These are phyloP conservation scores for Drosophila navojoa DNA, from an alignment of 1,140 invertebrate species.

Conservation along the genomic window DNA sequence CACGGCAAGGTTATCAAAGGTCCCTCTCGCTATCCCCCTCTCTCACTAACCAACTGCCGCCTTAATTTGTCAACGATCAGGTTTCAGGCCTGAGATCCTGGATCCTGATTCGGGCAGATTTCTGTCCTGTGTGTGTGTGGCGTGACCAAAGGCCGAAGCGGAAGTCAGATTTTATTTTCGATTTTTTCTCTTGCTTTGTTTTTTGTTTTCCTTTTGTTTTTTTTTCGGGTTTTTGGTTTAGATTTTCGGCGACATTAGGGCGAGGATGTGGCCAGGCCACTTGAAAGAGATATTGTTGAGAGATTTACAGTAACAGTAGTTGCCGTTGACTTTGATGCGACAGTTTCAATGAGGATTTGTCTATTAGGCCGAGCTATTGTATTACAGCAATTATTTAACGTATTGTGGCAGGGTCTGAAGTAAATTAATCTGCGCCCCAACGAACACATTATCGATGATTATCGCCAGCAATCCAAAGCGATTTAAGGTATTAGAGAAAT, in stretches of 20 bases:
- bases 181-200: constrained; percentile 29
- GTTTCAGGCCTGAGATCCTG: constrained; percentile 18
- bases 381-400: constrained; percentile 40
- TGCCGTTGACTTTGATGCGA: constrained; percentile 36
- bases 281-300: constrained; percentile 47
- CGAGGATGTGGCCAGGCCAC: constrained; percentile 43
- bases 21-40: neutral
- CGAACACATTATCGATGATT: constrained; percentile 3
- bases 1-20: constrained; percentile 48
- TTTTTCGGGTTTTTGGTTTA: constrained; percentile 1
- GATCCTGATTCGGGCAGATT: constrained; percentile 24
- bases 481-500: constrained; percentile 4
- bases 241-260: constrained; percentile 34
- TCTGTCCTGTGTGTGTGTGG: constrained; percentile 38
- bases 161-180: constrained; percentile 54
- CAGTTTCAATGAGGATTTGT: constrained; percentile 42
- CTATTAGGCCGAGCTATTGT: constrained; percentile 36
- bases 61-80: constrained; percentile 54
- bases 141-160: constrained; percentile 55
- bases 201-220: no score
- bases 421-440: constrained; percentile 5
- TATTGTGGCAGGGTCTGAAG: neutral
- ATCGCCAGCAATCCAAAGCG: constrained; percentile 4
- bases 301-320: constrained; percentile 36
- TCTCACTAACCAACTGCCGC: constrained; percentile 18